phyloP scores from a whole-genome alignment of 2,113 vertebrate species.

The Chionis minor region DNA sequence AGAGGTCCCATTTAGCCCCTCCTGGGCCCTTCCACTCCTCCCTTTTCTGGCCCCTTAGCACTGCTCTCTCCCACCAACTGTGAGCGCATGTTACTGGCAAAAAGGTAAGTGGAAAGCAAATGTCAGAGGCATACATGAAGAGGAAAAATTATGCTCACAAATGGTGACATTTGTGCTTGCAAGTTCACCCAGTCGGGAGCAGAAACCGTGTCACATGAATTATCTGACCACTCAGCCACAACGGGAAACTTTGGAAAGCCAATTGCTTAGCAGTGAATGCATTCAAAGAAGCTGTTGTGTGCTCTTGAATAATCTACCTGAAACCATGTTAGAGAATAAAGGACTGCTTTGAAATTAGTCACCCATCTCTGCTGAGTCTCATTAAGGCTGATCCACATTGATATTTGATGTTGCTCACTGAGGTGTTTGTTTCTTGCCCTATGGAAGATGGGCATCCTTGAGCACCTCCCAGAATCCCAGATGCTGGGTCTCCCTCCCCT shows the following conservation, averaged over 20 bases:
- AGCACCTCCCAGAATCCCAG: background rate
- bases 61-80: background rate
- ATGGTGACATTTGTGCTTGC: slow-evolving; percentile 56
- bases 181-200: slow-evolving; percentile 13
- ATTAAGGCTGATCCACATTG: background rate
- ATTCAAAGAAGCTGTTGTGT: background rate
- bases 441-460: background rate
- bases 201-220: slow-evolving; percentile 17
- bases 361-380: background rate
- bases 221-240: slow-evolving; percentile 42
- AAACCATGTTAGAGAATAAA: background rate
- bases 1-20: background rate
- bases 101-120: slow-evolving; percentile 48
- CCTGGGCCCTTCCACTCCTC: background rate
- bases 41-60: background rate
- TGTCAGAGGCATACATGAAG: slow-evolving; percentile 37
- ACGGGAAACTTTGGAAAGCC: background rate
- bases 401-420: background rate
- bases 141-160: slow-evolving; percentile 36
- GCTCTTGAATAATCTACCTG: background rate
- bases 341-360: background rate
- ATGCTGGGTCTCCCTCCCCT: background rate
- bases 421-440: background rate
- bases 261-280: background rate
- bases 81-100: background rate